Evolutionary conservation across 2,113 vertebrate species (phyloP), one percentile per base, ranked within the genome.

Genomic region (Lepisosteus oculatus): DNA sequence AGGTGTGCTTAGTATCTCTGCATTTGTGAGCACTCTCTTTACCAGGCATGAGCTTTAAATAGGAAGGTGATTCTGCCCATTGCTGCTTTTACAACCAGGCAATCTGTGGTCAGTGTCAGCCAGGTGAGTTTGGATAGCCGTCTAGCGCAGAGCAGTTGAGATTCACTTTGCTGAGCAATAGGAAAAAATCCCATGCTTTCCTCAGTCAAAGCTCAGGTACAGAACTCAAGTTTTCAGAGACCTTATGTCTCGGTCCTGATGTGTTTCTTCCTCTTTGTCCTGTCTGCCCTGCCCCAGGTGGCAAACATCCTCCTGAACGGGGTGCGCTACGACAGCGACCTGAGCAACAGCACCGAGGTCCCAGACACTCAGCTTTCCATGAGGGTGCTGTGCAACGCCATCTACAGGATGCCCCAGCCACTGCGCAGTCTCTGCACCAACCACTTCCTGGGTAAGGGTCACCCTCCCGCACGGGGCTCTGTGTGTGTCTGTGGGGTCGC

Each of bases 301-400:
- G 97, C 97, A 0, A 98, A 97, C 68, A 98, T 99, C 72, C 82
- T 99, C 79, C 92, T 99, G 83, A 97, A 97, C 0, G 97, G 97
- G 0, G 92, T 96, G 42, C 97, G 93, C 66, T 99, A 98, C 0
- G 97, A 99, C 80, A 99, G 96, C 0, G 91, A 96, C 69, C 88
- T 99, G 77, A 92, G 86, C 0, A 93, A 94, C 79, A 87, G 91
- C 4, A 74, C 77, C 0, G 95, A 95, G 69, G 80, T 83, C 3
- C 76, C 75, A 0, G 94, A 95, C 70, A 95, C 88, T 68, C 92
- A 95, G 0, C 93, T 98, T 85, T 98, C 97, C 0, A 78, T 96
- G 84, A 90, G 90, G 77, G 86, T 94, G 72, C 92, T 99, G 71
- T 97, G 95, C 68, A 84, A 92, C 2, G 94, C 95, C 89, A 95